Base-by-base conservation (phyloP, 2,113 vertebrate genomes). In the Potamarius usumacintae region DNA sequence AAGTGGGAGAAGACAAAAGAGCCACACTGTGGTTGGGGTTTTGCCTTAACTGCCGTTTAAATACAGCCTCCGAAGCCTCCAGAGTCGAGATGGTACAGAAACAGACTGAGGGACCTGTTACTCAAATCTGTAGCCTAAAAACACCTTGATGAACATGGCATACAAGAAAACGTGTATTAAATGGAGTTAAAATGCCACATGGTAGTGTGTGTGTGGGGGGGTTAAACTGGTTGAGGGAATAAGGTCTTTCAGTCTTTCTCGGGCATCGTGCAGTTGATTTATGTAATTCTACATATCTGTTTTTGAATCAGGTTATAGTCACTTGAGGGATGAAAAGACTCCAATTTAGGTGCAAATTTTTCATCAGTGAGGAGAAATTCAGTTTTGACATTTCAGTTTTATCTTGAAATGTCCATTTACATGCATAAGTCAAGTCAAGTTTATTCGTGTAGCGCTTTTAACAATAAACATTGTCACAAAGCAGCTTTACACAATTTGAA, bases 1-100 rank as follows among this genome's bases (percentile, higher is more conserved):
- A 94, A 94, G 91, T 91, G 2, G 4, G 0, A 91, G 71, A 88
- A 90, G 91, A 95, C 95, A 96, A 96, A 92, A 95, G 93, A 94
- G 89, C 93, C 91, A 89, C 86, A 82, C 91, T 90, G 94, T 96
- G 94, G 96, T 96, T 76, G 81, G 18, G 42, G 53, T 84, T 86
- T 57, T 42, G 42, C 42, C 42, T 42, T 88, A 94, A 93, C 63
- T 88, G 67, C 34, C 25, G 15, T 86, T 86, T 89, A 87, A 85
- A 88, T 83, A 91, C 89, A 89, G 60, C 63, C 27, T 30, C 86
- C 30, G 65, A 84, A 79, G 20, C 65, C 82, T 48, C 81, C 82
- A 72, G 69, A 89, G 84, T 52, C 5, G 78, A 55, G 69, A 55
- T 52, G 58, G 55, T 58, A 22, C 20, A 1, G 17, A 5, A 10